These are phyloP conservation scores for Chrysomela aeneicollis DNA, from an alignment of 2,888 invertebrate genomes.

Conservation along the genomic window DNA sequence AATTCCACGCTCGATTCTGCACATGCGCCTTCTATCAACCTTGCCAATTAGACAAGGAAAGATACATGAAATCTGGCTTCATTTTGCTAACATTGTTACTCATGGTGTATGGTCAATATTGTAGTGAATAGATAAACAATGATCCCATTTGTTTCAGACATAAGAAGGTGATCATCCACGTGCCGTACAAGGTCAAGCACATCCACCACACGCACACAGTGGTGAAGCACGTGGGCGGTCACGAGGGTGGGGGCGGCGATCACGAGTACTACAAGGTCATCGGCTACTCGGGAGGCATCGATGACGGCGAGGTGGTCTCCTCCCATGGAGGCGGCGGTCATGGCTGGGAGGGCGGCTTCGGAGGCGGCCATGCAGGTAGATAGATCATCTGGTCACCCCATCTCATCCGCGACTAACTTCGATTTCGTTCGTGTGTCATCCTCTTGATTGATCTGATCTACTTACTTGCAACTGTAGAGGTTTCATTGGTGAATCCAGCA, in stretches of 20 bases:
- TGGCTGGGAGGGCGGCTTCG: constrained; percentile 46
- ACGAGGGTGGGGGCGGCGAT: constrained; percentile 63
- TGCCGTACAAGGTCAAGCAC: constrained; percentile 78
- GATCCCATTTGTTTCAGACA: constrained; percentile 58
- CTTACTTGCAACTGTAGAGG: too few species aligned
- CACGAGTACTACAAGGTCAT: constrained; percentile 74
- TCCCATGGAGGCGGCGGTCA: constrained; percentile 54
- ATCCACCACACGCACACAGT: constrained; percentile 82
- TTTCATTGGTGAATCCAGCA: too few species aligned
- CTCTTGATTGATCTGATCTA: too few species aligned
- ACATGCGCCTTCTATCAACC: too few species aligned
- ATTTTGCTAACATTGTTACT: too few species aligned
- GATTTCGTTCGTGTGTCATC: constrained; percentile 2
- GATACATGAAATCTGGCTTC: too few species aligned
- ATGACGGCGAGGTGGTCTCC: constrained; percentile 59
- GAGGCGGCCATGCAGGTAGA: constrained; percentile 43
- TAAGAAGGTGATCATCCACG: constrained; percentile 80
- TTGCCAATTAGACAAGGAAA: too few species aligned
- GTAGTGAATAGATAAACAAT: too few species aligned
- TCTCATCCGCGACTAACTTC: constrained; percentile 2
- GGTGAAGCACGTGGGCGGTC: constrained; percentile 73
- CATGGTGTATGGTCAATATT: too few species aligned
- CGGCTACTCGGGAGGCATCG: constrained; percentile 74
- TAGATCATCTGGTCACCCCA: constrained; percentile 26
- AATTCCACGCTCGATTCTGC: too few species aligned